Percentiles rank a stretch among this genome's conserved stretches.
phyloP scores from a whole-genome alignment of 1,140 invertebrate species.

The Phymorhynchus buccinoides region DNA sequence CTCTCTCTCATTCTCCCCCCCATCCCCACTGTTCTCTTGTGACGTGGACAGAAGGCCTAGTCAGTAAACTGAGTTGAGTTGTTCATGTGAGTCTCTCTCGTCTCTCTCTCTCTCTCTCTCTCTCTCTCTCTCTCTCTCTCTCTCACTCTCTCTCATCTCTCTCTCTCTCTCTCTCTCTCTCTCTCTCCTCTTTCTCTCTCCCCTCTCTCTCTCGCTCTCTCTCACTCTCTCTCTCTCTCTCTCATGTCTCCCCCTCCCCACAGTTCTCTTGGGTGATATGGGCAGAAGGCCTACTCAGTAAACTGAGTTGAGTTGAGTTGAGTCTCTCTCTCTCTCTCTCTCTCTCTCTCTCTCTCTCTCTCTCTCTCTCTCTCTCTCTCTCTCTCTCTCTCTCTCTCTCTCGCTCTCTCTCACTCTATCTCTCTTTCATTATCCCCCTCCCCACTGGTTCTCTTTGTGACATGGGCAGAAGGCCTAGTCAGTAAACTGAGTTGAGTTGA shows the following conservation, averaged over 20 bases:
- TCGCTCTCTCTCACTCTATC: too few species aligned
- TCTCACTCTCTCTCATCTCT: neutral
- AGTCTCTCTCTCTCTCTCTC: too few species aligned
- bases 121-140: constrained; percentile 6
- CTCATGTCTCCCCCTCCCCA: neutral
- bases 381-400: constrained; percentile 9
- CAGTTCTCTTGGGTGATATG: too few species aligned
- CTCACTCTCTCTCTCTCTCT: neutral
- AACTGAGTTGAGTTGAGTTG: too few species aligned
- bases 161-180: neutral
- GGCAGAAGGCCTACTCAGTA: too few species aligned
- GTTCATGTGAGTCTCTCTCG: neutral
- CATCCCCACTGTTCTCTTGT: neutral
- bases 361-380: neutral
- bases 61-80: too few species aligned
- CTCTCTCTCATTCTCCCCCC: neutral
- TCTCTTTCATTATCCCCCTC: neutral
- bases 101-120: neutral
- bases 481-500: too few species aligned
- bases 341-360: too few species aligned
- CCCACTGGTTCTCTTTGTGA: neutral
- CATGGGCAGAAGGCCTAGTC: too few species aligned
- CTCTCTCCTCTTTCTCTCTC: neutral
- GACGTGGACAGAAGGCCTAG: too few species aligned
- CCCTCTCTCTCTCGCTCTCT: neutral